Base-by-base conservation (phyloP, 2,113 vertebrate genomes). In the Dasyprocta punctata region DNA sequence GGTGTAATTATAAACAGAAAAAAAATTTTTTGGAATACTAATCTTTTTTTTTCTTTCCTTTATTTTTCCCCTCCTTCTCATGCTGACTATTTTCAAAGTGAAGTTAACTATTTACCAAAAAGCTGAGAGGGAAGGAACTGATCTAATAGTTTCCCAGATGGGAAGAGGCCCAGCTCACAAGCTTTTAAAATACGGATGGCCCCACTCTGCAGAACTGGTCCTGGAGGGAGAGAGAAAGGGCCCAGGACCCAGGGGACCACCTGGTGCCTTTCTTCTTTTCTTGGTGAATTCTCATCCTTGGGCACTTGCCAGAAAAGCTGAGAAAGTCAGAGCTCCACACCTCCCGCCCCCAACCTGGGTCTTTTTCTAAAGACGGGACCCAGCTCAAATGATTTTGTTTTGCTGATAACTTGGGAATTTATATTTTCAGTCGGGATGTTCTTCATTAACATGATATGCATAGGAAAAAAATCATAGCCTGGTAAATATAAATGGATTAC, bases 401-500 rank as follows among this genome's bases (percentile, higher is more conserved):
- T 94, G 93, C 16, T 97, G 96, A 67, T 84, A 89, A 97, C 67
- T 94, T 92, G 75, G 38, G 47, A 58, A 84, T 0, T 0, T 82
- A 95, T 38, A 30, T 36, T 1, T 0, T 73, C 36, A 93, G 94
- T 96, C 87, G 95, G n/a, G 5, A 54, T 54, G 83, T 94, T 97
- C 97, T 96, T 95, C 86, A 96, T 90, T 90, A 95, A 87, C 69
- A 77, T 56, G 84, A 93, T 85, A 96, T 2, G 0, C 73, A 91
- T 80, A 92, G 89, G 94, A 86, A 84, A 97, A 96, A 95, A 96
- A 84, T 96, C 89, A 95, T 84, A 92, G 97, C 95, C 84, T 82
- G 94, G 92, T 90, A 97, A 87, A 95, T 80, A 94, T 1, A 14
- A 93, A 94, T 92, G 96, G 92, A 97, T 30, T 67, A 89, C 54